Base-by-base conservation (phyloP, 2,888 invertebrate species). In the Apotomis capreana region DNA sequence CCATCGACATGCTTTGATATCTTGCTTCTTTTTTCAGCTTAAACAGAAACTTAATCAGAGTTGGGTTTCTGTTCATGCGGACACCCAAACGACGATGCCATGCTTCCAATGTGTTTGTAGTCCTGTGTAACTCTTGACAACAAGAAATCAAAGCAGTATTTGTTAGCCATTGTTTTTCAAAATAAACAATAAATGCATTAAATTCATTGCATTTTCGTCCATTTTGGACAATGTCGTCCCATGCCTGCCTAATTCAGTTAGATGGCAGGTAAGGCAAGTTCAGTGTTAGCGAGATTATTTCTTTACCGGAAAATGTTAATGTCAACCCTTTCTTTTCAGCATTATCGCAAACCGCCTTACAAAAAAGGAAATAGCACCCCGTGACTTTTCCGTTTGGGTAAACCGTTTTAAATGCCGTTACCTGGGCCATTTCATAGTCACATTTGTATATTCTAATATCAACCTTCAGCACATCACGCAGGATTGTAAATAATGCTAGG, bases 221-320 rank as follows among this genome's bases (percentile, higher is more conserved):
- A 36, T 57, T 46, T 8, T 4, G 46, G 36, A 57, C 57, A 36
- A 57, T 36, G 36, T 57, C 5, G 37, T 12, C 57, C 37, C 37
- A 57, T 37, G 57, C 57, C 57, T 37, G 36, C 12, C 10, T 36
- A 40, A 57, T 37, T 12, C 36, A 37, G 12, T 37, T 37, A 36
- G 57, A 57, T 37, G 57, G 57, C 12, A 57, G 26, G 57, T 26
- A 37, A 57, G 57, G 57, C 57, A 37, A 57, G 57, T 57, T 57
- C 37, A 37, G 36, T 36, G 57, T 36, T 57, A 57, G 57, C 26
- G 37, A 57, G 37, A 37, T 37, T 57, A 57, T n/a, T 57, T 57
- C 37, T 57, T 36, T 57, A 57, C 57, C 57, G 10, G 57, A 37
- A 37, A 37, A 12, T 57, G 57, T 57, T 5, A 10, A 37, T 36